A percentile compares a stretch with the other conserved stretches of the same genome.
Evolutionary conservation across 1,140 invertebrate species (phyloP).

Genomic region (Drosophila pandora): DNA sequence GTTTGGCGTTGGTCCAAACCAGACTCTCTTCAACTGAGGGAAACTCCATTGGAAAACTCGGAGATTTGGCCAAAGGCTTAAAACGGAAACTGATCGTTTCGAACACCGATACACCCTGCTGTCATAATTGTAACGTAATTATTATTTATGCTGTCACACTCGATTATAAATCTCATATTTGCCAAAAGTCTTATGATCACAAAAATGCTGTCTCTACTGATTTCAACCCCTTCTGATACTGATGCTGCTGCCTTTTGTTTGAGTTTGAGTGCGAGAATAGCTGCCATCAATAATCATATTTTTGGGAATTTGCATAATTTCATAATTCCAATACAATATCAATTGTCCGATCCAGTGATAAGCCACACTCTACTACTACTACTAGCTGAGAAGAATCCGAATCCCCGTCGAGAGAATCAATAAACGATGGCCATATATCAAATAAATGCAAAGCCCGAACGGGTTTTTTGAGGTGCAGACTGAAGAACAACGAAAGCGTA

Average conservation of each 20-base stretch:
- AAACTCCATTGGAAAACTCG: slow-evolving; percentile 57
- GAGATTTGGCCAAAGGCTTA: slow-evolving; percentile 47
- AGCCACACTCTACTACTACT: slow-evolving; percentile 5
- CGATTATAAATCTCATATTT: slow-evolving; percentile 69
- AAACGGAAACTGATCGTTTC: slow-evolving; percentile 24
- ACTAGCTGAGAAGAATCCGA: not conserved
- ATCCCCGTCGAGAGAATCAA: slow-evolving; percentile 46
- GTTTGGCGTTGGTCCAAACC: slow-evolving; percentile 50
- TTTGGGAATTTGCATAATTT: slow-evolving; percentile 73
- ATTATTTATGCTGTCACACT: slow-evolving; percentile 77
- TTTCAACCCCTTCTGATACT: slow-evolving; percentile 51
- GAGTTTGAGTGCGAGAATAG: not conserved
- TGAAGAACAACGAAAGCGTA: slow-evolving; percentile 50
- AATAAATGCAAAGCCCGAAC: slow-evolving; percentile 26
- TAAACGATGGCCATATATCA: slow-evolving; percentile 69
- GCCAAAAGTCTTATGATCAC: slow-evolving; percentile 57
- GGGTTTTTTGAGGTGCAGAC: not conserved
- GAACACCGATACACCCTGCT: slow-evolving; percentile 28
- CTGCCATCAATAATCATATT: slow-evolving; percentile 49
- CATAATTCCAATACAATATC: slow-evolving; percentile 73
- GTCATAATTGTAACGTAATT: slow-evolving; percentile 79
- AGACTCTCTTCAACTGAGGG: slow-evolving; percentile 31
- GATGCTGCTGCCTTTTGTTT: not conserved
- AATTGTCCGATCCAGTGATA: slow-evolving; percentile 55
- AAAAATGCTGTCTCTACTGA: not conserved